phyloP scores from a whole-genome alignment of 2,113 vertebrate species.

The Gymnorhina tibicen region DNA sequence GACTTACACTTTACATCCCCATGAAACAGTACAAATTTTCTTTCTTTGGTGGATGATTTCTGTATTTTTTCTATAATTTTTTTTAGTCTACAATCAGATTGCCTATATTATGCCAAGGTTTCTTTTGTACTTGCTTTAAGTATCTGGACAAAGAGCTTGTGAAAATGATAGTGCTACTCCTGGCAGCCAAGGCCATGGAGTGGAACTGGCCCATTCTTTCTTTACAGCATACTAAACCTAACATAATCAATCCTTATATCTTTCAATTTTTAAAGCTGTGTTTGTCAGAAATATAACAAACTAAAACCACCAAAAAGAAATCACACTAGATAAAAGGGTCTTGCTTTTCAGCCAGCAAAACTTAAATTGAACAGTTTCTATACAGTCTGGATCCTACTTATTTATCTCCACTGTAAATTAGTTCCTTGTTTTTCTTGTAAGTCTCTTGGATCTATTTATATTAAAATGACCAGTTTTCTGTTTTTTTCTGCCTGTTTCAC shows the following conservation, averaged over 20 bases:
- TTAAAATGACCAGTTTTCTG: not conserved
- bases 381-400: not conserved
- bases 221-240: not conserved
- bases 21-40: not conserved
- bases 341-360: not conserved
- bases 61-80: not conserved
- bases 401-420: not conserved
- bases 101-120: not conserved
- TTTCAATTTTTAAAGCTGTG: not conserved
- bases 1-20: not conserved
- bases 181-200: not conserved
- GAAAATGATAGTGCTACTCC: not conserved
- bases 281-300: not conserved
- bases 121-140: not conserved
- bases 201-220: not conserved
- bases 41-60: not conserved
- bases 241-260: not conserved
- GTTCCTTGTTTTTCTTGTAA: not conserved
- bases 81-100: not conserved
- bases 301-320: not conserved
- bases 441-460: not conserved
- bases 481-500: not conserved
- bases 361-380: not conserved
- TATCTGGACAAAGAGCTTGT: not conserved
- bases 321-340: not conserved